phyloP scores from a whole-genome alignment of 2,888 invertebrate genomes.

The Himalopsyche japonica region DNA sequence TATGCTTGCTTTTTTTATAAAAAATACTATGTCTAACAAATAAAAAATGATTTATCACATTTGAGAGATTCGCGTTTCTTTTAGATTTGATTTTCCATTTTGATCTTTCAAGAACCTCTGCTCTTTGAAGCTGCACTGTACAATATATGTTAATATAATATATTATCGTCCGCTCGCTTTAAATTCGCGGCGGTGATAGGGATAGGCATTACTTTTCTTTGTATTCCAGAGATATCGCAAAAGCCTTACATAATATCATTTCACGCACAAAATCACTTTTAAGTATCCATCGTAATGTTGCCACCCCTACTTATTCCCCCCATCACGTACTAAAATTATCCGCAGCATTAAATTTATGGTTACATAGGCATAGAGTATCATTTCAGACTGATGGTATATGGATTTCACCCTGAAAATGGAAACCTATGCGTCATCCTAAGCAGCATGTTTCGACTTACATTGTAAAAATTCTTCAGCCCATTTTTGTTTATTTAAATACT shows the following conservation, averaged over 20 bases:
- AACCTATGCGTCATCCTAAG: background rate
- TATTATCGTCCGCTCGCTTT: too few relatives aligned
- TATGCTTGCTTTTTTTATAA: too few relatives aligned
- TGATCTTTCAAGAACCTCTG: too few relatives aligned
- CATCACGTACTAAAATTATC: slow-evolving; percentile 38
- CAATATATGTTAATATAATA: too few relatives aligned
- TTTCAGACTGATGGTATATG: slow-evolving; percentile 27
- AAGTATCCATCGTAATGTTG: background rate
- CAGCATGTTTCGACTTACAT: background rate
- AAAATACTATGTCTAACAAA: too few relatives aligned
- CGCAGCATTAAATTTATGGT: slow-evolving; percentile 40
- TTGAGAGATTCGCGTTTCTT: too few relatives aligned
- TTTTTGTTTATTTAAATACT: background rate
- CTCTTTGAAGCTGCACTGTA: too few relatives aligned
- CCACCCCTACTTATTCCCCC: slow-evolving; percentile 9
- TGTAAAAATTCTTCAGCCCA: background rate
- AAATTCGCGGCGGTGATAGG: background rate
- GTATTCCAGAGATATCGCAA: background rate
- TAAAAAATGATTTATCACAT: too few relatives aligned
- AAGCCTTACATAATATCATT: slow-evolving; percentile 22
- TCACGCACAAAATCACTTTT: slow-evolving; percentile 28
- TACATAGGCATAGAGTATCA: slow-evolving; percentile 30
- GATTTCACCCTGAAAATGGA: background rate
- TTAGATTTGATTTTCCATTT: too few relatives aligned
- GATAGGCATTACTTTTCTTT: background rate